These are phyloP conservation scores for Enteromius argenteus DNA, from an alignment of 2,797 vertebrate species.

Conservation along the genomic window DNA sequence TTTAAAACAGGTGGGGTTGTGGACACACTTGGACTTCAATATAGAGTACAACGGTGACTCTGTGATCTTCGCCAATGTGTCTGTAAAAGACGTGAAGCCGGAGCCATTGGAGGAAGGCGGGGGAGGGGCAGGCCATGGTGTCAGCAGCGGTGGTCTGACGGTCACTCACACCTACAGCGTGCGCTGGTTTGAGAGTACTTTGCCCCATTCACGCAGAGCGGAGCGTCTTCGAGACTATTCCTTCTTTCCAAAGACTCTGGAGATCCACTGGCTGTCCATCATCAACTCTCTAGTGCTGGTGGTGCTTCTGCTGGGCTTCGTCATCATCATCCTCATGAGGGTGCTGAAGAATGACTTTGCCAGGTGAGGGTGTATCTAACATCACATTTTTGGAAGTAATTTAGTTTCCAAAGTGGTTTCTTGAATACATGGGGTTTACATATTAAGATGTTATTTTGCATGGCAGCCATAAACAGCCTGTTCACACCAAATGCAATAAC, in stretches of 20 bases:
- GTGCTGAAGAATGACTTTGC: conserved; percentile 93
- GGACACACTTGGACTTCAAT: conserved; percentile 93
- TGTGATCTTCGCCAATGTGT: conserved; percentile 91
- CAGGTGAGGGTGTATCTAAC: conserved; percentile 73
- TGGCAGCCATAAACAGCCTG: background rate
- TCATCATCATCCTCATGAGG: conserved; percentile 95
- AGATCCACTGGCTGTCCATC: conserved; percentile 95
- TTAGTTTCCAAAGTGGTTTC: background rate
- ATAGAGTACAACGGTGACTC: conserved; percentile 89
- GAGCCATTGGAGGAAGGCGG: conserved; percentile 86
- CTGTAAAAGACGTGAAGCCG: conserved; percentile 89
- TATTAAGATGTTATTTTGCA: background rate
- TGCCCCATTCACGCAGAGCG: conserved; percentile 77
- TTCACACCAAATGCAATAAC: background rate
- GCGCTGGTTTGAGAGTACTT: conserved; percentile 86
- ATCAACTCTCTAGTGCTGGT: conserved; percentile 95
- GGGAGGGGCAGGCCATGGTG: conserved; percentile 68
- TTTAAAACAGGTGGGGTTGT: conserved; percentile 82
- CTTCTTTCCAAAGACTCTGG: conserved; percentile 92
- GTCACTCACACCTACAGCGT: conserved; percentile 90
- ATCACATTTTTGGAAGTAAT: background rate
- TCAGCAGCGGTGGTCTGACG: conserved; percentile 73
- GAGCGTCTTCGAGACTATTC: conserved; percentile 86
- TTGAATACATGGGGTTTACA: background rate
- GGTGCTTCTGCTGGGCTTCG: conserved; percentile 91